Percentiles rank a stretch among this genome's conserved stretches.
Evolutionary conservation across 1,140 invertebrate species (phyloP).

Genomic region (Nasonia giraulti): DNA sequence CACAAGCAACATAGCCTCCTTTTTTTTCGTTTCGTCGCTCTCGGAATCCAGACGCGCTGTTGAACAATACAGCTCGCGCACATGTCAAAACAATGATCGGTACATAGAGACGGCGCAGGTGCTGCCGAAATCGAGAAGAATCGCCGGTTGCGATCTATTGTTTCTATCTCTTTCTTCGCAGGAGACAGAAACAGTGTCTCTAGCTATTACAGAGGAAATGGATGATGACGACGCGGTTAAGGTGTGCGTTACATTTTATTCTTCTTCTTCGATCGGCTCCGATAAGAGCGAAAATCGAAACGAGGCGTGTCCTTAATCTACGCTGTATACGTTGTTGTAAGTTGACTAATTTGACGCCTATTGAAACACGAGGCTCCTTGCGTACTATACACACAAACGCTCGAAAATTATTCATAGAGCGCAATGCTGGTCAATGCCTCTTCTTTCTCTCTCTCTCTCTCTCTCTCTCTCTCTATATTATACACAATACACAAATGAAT

Average conservation of each 20-base stretch:
- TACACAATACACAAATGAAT: no score
- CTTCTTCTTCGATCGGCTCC: neutral
- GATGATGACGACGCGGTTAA: conserved; percentile 35
- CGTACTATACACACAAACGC: no score
- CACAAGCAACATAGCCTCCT: conserved; percentile 32
- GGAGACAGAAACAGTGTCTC: no score
- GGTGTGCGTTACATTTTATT: neutral
- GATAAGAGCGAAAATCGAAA: conserved; percentile 12
- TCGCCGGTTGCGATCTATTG: conserved; percentile 57
- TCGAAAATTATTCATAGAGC: no score
- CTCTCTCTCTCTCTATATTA: no score
- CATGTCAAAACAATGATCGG: conserved; percentile 72
- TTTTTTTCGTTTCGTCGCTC: conserved; percentile 2
- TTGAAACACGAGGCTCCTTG: neutral
- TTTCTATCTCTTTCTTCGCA: neutral
- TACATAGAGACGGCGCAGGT: conserved; percentile 27
- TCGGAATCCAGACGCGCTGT: conserved; percentile 5
- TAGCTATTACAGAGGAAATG: conserved; percentile 8
- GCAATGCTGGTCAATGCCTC: no score
- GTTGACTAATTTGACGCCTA: neutral
- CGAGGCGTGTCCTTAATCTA: neutral
- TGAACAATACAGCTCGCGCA: conserved; percentile 53
- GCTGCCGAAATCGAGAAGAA: conserved; percentile 56
- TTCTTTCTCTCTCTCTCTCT: no score
- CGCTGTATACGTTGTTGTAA: no score